These are phyloP conservation scores for Platycheirus albimanus DNA, from an alignment of 2,888 invertebrate genomes.

Conservation along the genomic window DNA sequence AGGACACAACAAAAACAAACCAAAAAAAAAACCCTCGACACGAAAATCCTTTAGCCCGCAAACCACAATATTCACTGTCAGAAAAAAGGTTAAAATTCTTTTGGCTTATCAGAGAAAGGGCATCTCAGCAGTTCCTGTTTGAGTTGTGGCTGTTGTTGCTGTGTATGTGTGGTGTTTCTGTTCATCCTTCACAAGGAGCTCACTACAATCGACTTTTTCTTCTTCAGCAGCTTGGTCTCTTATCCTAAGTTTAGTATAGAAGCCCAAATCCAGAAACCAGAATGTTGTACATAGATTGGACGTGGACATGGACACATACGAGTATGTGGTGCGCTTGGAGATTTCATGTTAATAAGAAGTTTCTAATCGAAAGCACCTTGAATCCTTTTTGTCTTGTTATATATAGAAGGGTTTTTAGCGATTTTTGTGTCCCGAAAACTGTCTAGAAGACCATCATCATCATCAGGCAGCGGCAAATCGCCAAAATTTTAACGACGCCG, in stretches of 20 bases:
- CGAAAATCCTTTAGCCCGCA: slow-evolving; percentile 57
- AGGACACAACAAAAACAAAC: too few species aligned
- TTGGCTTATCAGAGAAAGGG: slow-evolving; percentile 73
- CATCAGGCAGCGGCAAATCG: slow-evolving; percentile 46
- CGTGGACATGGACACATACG: too few species aligned
- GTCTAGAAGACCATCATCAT: slow-evolving; percentile 48
- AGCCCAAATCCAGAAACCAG: neutral
- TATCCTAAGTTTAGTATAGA: too few species aligned
- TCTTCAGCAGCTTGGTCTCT: slow-evolving; percentile 12
- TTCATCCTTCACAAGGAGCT: slow-evolving; percentile 3
- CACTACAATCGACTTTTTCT: slow-evolving; percentile 9
- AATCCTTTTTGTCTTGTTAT: neutral
- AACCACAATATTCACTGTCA: slow-evolving; percentile 54
- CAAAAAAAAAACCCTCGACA: slow-evolving; percentile 60
- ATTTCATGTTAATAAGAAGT: slow-evolving; percentile 65
- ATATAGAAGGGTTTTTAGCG: neutral
- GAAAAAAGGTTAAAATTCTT: slow-evolving; percentile 61
- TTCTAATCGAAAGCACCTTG: slow-evolving; percentile 41
- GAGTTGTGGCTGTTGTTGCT: too few species aligned
- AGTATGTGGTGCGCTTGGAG: slow-evolving; percentile 41
- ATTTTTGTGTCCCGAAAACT: slow-evolving; percentile 44
- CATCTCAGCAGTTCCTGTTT: slow-evolving; percentile 71
- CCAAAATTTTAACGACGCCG: slow-evolving; percentile 56
- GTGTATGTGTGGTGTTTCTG: slow-evolving; percentile 29
- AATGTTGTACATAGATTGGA: neutral